These are phyloP conservation scores for Drosophila heteroneura DNA, from an alignment of 2,888 invertebrate genomes.

Conservation along the genomic window DNA sequence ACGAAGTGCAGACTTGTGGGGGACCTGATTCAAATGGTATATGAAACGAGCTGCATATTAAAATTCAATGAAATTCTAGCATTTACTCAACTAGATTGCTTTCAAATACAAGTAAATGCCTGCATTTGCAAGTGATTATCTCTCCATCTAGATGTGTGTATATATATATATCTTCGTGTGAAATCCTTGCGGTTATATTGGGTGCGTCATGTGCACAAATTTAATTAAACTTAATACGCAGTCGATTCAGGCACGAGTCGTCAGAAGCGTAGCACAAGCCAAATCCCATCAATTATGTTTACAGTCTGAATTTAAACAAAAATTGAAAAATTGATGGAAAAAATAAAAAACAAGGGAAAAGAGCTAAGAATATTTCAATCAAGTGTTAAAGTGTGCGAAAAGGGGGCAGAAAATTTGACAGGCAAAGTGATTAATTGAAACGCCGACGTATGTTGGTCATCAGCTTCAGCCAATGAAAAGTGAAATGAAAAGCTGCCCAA, in stretches of 20 bases:
- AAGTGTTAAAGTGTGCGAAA: slow-evolving; percentile 7
- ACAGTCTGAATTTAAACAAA: slow-evolving; percentile 50
- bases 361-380: slow-evolving; percentile 15
- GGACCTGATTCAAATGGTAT: slow-evolving; percentile 48
- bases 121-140: slow-evolving; percentile 27
- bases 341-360: not conserved
- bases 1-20: slow-evolving; percentile 2
- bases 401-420: not conserved
- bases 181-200: slow-evolving; percentile 37
- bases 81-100: slow-evolving; percentile 75
- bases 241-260: slow-evolving; percentile 40
- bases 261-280: slow-evolving; percentile 11
- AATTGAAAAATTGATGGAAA: not conserved
- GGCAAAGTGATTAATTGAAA: slow-evolving; percentile 66
- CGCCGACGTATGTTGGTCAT: slow-evolving; percentile 60
- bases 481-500: slow-evolving; percentile 48
- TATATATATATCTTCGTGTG: not conserved
- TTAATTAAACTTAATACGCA: slow-evolving; percentile 62
- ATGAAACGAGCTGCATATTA: slow-evolving; percentile 62
- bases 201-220: slow-evolving; percentile 58
- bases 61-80: slow-evolving; percentile 76
- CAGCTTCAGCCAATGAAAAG: slow-evolving; percentile 52
- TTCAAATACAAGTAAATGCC: slow-evolving; percentile 57
- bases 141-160: slow-evolving; percentile 8
- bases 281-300: slow-evolving; percentile 60